Base-by-base conservation (phyloP, 2,888 invertebrate species). In the Eustalomyia histrio region DNA sequence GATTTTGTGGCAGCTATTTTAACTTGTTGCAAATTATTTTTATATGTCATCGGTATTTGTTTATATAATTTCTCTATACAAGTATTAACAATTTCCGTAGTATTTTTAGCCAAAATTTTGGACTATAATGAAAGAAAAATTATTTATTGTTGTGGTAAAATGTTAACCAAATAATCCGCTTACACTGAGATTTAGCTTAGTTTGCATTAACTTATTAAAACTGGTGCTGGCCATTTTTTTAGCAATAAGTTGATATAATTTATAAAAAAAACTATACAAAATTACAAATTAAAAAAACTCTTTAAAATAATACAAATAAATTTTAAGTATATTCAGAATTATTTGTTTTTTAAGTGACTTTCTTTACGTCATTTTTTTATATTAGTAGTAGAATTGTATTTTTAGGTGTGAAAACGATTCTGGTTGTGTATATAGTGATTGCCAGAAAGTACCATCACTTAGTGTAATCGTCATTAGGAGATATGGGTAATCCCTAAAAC, bases 41-140 rank as follows among this genome's bases (percentile, higher is more conserved):
- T 4, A 29, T 29, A 29, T 14, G 82, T 82, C 16, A 83, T 57
- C 5, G 85, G 85, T 24, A 82, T 71, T 73, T 85, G 83, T 50
- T 84, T 80, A 61, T 85, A 86, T n/a, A 86, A 55, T 64, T 83
- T 82, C 17, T 83, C 80, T 9, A 85, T 82, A 55, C 84, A 86
- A 24, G 84, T 83, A 68, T 83, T 84, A 1, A 86, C 84, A 58
- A 85, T 85, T 75, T 84, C 84, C 7, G 65, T 61, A n/a, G 86
- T 84, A 39, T 80, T 85, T 74, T 84, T 86, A 0, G 85, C 69
- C 14, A 84, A 80, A 53, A 85, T 83, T 82, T 84, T 84, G 3
- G 86, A 84, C 86, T 86, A 14, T 47, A 2, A 53, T 12, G 4
- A 21, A 7, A 60, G 4, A 55, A 21, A 16, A 14, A 61, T 29